Conservation (phyloP, 1,140 invertebrate genomes). For the Aphelinus certus region DNA sequence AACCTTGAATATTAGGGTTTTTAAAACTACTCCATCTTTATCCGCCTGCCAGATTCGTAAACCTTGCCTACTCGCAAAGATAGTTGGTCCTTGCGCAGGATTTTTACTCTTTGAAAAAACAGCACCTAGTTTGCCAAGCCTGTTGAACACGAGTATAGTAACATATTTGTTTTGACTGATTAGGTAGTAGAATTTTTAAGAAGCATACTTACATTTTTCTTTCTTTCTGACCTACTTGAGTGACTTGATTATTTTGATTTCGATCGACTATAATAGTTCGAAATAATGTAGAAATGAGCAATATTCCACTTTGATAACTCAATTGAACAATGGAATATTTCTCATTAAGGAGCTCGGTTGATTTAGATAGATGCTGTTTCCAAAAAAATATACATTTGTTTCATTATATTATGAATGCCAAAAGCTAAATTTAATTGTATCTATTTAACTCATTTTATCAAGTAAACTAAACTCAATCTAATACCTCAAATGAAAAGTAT, state of each 20-base stretch:
- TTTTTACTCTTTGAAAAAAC: constrained; percentile 68
- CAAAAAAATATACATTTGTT: too few species aligned
- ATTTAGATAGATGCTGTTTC: constrained; percentile 79
- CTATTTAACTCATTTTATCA: too few species aligned
- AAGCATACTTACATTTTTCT: constrained; percentile 75
- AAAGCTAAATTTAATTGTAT: too few species aligned
- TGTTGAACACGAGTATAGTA: constrained; percentile 52
- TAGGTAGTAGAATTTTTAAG: constrained; percentile 47
- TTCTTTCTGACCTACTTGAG: constrained; percentile 86
- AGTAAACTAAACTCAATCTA: too few species aligned
- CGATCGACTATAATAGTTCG: constrained; percentile 80
- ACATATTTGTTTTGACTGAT: constrained; percentile 7
- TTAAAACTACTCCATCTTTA: constrained; percentile 78
- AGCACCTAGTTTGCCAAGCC: constrained; percentile 74
- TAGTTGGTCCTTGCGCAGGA: constrained; percentile 67
- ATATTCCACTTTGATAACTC: constrained; percentile 78
- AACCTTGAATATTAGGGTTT: constrained; percentile 86
- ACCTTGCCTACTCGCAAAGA: constrained; percentile 82
- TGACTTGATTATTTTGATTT: constrained; percentile 73
- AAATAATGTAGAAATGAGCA: constrained; percentile 83
- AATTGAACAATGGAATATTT: constrained; percentile 86
- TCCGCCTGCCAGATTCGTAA: constrained; percentile 84
- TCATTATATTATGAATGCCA: too few species aligned
- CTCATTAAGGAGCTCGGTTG: constrained; percentile 83
- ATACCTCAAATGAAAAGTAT: too few species aligned